Percentiles rank a stretch among this genome's conserved stretches.
These are phyloP conservation scores for Apodemus agrarius DNA, from an alignment of 2,797 vertebrate genomes.

Conservation along the genomic window DNA sequence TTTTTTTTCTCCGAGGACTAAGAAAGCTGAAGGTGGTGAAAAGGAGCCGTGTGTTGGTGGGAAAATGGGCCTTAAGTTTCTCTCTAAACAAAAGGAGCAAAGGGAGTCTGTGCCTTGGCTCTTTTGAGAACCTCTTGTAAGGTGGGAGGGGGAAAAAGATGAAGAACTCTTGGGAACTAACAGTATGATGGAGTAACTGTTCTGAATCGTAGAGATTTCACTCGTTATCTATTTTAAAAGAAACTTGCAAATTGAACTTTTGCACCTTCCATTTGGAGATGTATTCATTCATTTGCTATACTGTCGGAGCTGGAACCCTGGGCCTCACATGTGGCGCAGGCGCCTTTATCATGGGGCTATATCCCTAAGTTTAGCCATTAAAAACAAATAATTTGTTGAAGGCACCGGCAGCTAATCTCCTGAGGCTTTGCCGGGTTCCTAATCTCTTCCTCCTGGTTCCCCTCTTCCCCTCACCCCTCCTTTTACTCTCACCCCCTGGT, in stretches of 20 bases:
- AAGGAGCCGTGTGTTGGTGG: conserved; percentile 16
- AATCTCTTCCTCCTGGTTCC: neutral
- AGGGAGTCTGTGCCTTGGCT: neutral
- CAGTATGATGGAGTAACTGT: neutral
- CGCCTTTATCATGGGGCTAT: neutral
- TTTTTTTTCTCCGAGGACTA: neutral
- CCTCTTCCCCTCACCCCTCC: neutral
- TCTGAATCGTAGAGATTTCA: conserved; percentile 39
- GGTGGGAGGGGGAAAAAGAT: neutral
- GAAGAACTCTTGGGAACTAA: conserved; percentile 38
- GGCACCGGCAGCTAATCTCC: conserved; percentile 4
- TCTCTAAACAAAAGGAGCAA: conserved; percentile 35
- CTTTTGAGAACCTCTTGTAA: conserved; percentile 49
- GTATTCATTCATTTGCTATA: neutral
- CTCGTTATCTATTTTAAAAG: neutral
- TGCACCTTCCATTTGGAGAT: conserved; percentile 26
- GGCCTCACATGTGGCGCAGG: neutral
- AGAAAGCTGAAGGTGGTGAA: conserved; percentile 6
- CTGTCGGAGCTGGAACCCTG: neutral
- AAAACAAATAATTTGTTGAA: conserved; percentile 39
- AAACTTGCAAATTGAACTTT: conserved; percentile 50
- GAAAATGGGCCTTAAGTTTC: conserved; percentile 40
- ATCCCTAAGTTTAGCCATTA: conserved; percentile 29
- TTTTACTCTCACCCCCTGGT: neutral
- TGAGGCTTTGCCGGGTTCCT: neutral